These are phyloP conservation scores for Galeopsomyia nigrocyanea DNA, from an alignment of 2,888 invertebrate genomes.

Conservation along the genomic window DNA sequence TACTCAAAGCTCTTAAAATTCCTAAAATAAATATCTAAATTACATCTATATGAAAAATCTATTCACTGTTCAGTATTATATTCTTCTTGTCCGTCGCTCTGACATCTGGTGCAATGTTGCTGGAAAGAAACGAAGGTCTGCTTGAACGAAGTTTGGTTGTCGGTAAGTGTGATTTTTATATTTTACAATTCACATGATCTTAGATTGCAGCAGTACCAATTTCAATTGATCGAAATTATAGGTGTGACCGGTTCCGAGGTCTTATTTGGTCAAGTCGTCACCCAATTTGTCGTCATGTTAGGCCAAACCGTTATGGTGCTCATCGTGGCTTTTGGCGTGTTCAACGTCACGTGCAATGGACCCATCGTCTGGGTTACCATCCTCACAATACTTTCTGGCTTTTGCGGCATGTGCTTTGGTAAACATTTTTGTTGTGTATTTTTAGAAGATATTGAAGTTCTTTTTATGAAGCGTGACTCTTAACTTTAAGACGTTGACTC, in stretches of 20 bases:
- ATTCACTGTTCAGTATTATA: conserved; percentile 77
- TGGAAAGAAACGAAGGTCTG: conserved; percentile 91
- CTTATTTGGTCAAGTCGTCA: conserved; percentile 87
- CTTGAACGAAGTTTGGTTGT: conserved; percentile 90
- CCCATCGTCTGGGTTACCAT: conserved; percentile 80
- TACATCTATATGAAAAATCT: background rate
- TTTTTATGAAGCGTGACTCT: too few species aligned
- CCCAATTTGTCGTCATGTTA: conserved; percentile 90
- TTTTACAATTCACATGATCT: background rate
- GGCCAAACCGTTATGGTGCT: conserved; percentile 86
- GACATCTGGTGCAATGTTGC: conserved; percentile 90
- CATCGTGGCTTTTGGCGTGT: conserved; percentile 82
- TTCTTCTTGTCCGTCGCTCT: conserved; percentile 95
- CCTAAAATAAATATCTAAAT: conserved; percentile 9
- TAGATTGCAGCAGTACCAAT: background rate
- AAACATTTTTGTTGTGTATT: conserved; percentile 59
- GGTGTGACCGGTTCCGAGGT: conserved; percentile 83
- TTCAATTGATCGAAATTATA: conserved; percentile 26
- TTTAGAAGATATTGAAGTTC: too few species aligned
- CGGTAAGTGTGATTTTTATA: conserved; percentile 29
- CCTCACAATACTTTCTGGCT: conserved; percentile 84
- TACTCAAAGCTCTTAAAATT: conserved; percentile 49
- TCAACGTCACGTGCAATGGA: conserved; percentile 84
- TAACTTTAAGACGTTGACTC: too few species aligned
- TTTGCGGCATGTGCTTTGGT: conserved; percentile 96